Conservation (phyloP, 2,797 vertebrate species). For the Rhynchonycteris naso region DNA sequence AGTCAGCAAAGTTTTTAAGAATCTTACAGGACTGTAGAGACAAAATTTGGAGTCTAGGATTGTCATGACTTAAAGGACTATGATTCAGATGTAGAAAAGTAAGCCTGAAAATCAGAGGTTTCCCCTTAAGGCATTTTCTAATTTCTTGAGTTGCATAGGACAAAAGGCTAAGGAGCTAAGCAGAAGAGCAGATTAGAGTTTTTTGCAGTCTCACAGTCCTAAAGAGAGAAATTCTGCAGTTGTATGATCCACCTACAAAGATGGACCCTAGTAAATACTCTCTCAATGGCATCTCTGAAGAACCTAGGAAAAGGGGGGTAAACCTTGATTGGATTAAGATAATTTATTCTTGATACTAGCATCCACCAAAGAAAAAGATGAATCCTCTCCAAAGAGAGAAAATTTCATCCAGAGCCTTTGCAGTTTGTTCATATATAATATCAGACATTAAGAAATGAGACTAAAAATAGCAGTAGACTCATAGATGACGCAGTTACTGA, state of each 20-base stretch:
- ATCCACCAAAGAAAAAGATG: background rate
- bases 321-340: background rate
- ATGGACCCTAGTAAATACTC: background rate
- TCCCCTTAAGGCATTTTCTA: background rate
- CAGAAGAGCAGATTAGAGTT: background rate
- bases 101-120: background rate
- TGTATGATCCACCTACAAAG: background rate
- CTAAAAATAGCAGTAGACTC: conserved; percentile 1
- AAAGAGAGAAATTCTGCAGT: background rate
- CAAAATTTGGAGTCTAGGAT: background rate
- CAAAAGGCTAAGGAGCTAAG: background rate
- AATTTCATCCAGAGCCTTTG: background rate
- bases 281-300: background rate
- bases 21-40: background rate
- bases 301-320: background rate
- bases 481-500: background rate
- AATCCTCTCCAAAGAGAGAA: background rate
- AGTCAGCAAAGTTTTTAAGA: background rate
- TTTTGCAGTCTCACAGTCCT: conserved; percentile 9
- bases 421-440: background rate
- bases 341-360: background rate
- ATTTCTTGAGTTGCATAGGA: background rate
- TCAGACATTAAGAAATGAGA: background rate
- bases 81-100: background rate
- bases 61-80: background rate